phyloP scores from a whole-genome alignment of 2,113 vertebrate species.

The Tapirus terrestris region DNA sequence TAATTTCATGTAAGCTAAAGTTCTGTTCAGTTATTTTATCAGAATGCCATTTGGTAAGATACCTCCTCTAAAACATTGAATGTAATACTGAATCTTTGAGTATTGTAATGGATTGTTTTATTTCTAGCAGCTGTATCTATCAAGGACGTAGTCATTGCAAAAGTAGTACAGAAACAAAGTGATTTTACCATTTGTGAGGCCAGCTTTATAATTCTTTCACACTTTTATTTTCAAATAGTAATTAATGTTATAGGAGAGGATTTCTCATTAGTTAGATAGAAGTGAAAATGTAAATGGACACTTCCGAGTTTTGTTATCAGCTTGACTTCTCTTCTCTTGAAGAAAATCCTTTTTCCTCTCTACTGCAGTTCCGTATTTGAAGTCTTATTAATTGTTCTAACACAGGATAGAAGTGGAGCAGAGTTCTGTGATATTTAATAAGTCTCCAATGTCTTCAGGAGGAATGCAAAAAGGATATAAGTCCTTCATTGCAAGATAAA shows the following conservation, averaged over 20 bases:
- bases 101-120: slow-evolving; percentile 3
- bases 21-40: neutral
- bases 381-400: neutral
- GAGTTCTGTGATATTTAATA: neutral
- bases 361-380: neutral
- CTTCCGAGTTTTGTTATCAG: neutral
- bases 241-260: neutral
- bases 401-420: neutral
- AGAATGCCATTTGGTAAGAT: slow-evolving; percentile 30
- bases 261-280: neutral
- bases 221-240: neutral
- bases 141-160: neutral
- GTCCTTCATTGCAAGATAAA: neutral
- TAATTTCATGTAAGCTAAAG: neutral
- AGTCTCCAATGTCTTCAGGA: neutral
- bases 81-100: neutral
- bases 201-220: neutral
- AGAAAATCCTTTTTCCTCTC: neutral
- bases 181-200: neutral
- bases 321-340: neutral
- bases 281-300: neutral
- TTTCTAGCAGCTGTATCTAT: neutral
- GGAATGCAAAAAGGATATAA: neutral
- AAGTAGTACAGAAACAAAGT: neutral
- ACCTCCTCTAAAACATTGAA: neutral